These are phyloP conservation scores for Antigone vipio DNA, from an alignment of 2,113 vertebrate genomes.

Conservation along the genomic window DNA sequence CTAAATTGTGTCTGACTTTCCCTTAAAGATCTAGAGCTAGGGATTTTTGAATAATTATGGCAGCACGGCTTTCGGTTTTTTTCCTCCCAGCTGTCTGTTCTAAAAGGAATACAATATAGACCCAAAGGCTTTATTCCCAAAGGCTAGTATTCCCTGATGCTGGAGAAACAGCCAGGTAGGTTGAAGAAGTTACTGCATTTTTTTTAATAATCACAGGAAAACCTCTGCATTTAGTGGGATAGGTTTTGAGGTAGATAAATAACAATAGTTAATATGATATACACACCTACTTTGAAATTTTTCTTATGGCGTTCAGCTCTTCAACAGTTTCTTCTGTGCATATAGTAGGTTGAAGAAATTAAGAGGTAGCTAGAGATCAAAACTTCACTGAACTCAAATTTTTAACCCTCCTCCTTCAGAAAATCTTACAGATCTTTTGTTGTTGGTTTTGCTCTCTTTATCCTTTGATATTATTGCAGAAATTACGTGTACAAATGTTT, in stretches of 20 bases:
- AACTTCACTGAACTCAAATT: background rate
- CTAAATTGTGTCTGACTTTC: background rate
- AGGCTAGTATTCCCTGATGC: background rate
- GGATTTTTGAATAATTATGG: background rate
- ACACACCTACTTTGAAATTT: background rate
- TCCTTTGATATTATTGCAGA: background rate
- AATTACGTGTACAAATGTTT: constrained; percentile 23
- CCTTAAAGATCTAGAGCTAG: background rate
- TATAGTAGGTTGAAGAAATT: background rate
- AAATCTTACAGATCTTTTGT: background rate
- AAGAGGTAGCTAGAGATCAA: background rate
- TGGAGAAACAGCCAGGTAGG: background rate
- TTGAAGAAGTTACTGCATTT: background rate
- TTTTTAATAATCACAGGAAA: background rate
- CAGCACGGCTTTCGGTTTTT: background rate
- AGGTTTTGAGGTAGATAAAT: constrained; percentile 18
- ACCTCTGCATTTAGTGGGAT: background rate
- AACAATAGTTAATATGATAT: background rate
- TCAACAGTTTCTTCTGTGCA: background rate
- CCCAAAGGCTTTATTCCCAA: background rate
- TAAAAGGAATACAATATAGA: background rate
- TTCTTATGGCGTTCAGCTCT: background rate
- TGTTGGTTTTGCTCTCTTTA: constrained; percentile 20
- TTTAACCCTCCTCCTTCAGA: constrained; percentile 11
- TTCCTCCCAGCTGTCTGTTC: background rate